These are phyloP conservation scores for Caenorhabditis inopinata DNA, from an alignment of 1,140 invertebrate genomes.

Conservation along the genomic window DNA sequence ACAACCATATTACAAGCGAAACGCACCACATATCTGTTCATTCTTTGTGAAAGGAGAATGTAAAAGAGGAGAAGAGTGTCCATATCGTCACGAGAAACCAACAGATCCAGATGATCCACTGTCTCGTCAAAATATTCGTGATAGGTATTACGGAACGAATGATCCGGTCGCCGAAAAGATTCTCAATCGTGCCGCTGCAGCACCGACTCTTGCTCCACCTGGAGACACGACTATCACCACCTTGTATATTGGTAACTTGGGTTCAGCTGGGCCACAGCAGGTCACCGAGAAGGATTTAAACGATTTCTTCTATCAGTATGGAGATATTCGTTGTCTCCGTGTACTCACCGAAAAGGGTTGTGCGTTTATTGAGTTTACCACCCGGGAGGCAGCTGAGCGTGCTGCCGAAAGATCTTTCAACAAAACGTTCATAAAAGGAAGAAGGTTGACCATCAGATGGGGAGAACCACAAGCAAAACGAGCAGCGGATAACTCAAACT, in stretches of 20 bases:
- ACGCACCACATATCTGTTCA: constrained; percentile 97
- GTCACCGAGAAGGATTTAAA: constrained; percentile 86
- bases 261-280: constrained; percentile 71
- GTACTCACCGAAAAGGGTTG: constrained; percentile 90
- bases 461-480: constrained; percentile 70
- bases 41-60: constrained; percentile 99
- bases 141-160: constrained; percentile 94
- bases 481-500: constrained; percentile 27
- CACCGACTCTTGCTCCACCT: constrained; percentile 90
- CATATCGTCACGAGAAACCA: constrained; percentile 97
- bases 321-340: constrained; percentile 91
- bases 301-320: constrained; percentile 95
- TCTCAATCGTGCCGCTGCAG: constrained; percentile 79
- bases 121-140: constrained; percentile 98
- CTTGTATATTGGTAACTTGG: constrained; percentile 88
- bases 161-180: constrained; percentile 98
- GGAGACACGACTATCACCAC: constrained; percentile 95
- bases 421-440: constrained; percentile 74
- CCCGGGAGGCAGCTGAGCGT: constrained; percentile 81
- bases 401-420: constrained; percentile 96
- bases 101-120: constrained; percentile 98
- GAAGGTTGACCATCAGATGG: constrained; percentile 87
- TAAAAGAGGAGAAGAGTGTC: constrained; percentile 96
- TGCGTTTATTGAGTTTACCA: constrained; percentile 95
- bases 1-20: constrained; percentile 96